phyloP scores from a whole-genome alignment of 2,113 vertebrate genomes.

The Oryzias javanicus region DNA sequence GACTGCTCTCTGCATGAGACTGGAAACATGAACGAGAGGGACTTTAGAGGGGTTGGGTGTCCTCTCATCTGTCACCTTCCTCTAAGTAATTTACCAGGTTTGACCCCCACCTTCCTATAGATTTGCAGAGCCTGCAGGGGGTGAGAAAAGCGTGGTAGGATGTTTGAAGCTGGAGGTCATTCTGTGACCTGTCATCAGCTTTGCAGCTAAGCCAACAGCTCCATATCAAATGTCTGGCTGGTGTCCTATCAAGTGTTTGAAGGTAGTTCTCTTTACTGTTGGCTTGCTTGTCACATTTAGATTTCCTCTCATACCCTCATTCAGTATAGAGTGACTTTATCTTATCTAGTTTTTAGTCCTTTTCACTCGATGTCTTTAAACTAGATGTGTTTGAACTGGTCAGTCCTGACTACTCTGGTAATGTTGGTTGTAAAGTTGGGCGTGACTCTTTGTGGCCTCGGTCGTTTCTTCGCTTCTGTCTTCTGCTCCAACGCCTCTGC shows the following conservation, averaged over 20 bases:
- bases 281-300: no score
- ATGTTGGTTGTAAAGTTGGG: no score
- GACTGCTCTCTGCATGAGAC: conserved; percentile 16
- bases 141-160: conserved; percentile 4
- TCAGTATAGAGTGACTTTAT: no score
- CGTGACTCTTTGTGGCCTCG: no score
- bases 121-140: conserved; percentile 15
- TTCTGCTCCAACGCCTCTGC: no score
- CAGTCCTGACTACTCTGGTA: no score
- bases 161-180: conserved; percentile 7
- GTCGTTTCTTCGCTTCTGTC: no score
- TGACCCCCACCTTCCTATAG: conserved; percentile 35
- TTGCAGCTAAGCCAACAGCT: conserved; percentile 1
- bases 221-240: conserved; percentile 30
- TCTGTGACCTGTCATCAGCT: conserved; percentile 32
- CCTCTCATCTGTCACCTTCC: conserved; percentile 23
- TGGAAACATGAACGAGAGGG: neutral
- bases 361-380: no score
- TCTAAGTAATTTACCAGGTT: conserved; percentile 39
- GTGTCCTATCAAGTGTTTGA: conserved; percentile 1
- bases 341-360: no score
- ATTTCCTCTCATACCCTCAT: no score
- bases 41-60: conserved; percentile 34
- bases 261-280: neutral
- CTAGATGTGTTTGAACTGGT: no score